Base-by-base conservation (phyloP, 2,797 vertebrate genomes). In the Glyptemys insculpta region DNA sequence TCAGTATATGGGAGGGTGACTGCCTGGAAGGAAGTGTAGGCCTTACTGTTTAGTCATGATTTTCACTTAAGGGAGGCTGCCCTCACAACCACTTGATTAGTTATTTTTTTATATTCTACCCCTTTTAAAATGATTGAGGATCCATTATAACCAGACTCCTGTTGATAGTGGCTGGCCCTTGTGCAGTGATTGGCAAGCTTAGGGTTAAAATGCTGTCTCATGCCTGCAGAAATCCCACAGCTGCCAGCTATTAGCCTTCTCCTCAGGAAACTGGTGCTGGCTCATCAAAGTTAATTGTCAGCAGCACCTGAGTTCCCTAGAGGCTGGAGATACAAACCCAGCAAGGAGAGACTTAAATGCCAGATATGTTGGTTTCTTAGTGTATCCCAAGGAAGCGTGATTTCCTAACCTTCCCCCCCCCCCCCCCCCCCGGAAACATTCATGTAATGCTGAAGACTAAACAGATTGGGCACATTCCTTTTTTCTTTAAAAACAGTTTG, bases 401-500 rank as follows among this genome's bases (percentile, higher is more conserved):
- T 15, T 27, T n/a, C 11, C 65, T 34, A 31, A 79, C 23, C 23
- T 5, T 2, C 2, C n/a, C n/a, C n/a, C n/a, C n/a, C n/a, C n/a
- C n/a, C n/a, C n/a, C n/a, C n/a, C n/a, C n/a, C n/a, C n/a, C n/a
- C n/a, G 27, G 80, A 53, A 72, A 41, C 37, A 72, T 41, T 72
- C 21, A 72, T 72, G 21, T 68, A 68, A 68, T 29, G 72, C 8
- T 76, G 41, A 76, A 8, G 41, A 78, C 25, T 49, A 78, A 27
- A 78, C 44, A 49, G 25, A 18, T 3, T 29, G 10, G 68, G n/a
- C 16, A 88, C 68, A 86, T 3, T 89, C 0, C 8, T 85, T 92
- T 86, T 86, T 85, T 85, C 89, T 91, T 85, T 89, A 62, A 95
- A 88, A 86, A 2, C 62, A 65, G 34, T 27, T 31, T 65, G 84